These are phyloP conservation scores for Pseudomyrmex sp. DNA, from an alignment of 1,140 invertebrate species.

Conservation along the genomic window DNA sequence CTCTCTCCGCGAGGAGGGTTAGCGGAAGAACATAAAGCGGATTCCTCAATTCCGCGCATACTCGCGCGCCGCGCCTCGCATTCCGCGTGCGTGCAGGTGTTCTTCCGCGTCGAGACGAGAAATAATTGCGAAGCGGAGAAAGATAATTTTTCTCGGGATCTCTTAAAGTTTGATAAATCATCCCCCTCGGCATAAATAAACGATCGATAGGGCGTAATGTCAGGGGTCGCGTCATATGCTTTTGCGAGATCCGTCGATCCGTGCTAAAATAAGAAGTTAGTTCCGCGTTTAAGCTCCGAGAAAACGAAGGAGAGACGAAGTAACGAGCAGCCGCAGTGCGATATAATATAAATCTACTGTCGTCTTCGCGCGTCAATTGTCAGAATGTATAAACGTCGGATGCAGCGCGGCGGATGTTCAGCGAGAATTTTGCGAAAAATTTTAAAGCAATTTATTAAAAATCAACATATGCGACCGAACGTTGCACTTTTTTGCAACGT, in stretches of 20 bases:
- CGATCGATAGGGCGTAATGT: constrained; percentile 73
- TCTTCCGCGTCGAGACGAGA: not conserved
- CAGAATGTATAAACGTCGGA: not conserved
- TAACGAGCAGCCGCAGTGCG: not conserved
- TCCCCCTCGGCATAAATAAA: constrained; percentile 72
- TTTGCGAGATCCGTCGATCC: constrained; percentile 62
- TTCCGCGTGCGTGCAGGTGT: constrained; percentile 17
- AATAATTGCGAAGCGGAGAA: constrained; percentile 20
- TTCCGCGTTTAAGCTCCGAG: constrained; percentile 58
- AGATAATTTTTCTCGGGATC: not conserved
- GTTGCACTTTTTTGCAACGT: no score
- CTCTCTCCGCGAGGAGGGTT: not conserved
- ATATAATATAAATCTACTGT: no score
- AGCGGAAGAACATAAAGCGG: constrained; percentile 1
- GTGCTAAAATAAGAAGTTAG: constrained; percentile 66
- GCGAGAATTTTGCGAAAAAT: not conserved
- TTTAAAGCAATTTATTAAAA: no score
- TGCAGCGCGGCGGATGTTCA: not conserved
- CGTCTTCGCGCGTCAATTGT: no score
- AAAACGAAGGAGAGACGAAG: not conserved
- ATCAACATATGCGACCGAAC: no score
- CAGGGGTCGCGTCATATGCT: constrained; percentile 68
- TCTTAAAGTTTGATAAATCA: constrained; percentile 68
- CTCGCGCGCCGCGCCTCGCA: constrained; percentile 42
- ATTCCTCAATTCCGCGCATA: constrained; percentile 47